A percentile compares a stretch with the other conserved stretches of the same genome.
phyloP scores from a whole-genome alignment of 2,113 vertebrate species.

The Boulengeromyrus knoepffleri region DNA sequence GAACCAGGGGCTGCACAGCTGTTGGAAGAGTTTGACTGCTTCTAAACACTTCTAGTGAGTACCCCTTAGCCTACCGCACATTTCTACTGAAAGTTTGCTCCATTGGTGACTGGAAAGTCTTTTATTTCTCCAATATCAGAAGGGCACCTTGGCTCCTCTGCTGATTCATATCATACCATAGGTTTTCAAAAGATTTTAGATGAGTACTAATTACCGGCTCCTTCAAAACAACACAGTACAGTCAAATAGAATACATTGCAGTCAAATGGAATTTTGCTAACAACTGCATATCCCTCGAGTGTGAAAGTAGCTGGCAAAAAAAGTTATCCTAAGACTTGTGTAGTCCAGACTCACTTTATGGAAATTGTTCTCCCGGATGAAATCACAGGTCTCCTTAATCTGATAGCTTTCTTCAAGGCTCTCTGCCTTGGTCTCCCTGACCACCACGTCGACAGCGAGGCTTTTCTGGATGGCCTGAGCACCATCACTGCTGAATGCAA shows the following conservation, averaged over 20 bases:
- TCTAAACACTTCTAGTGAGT: background rate
- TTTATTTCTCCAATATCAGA: background rate
- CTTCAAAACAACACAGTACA: background rate
- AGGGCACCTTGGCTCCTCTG: background rate
- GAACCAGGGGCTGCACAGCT: background rate
- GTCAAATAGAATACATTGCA: background rate
- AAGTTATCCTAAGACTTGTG: background rate
- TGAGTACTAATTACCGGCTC: background rate
- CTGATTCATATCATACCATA: background rate
- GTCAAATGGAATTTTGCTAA: background rate
- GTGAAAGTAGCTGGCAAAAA: background rate
- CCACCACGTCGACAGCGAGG: background rate
- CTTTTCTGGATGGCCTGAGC: background rate
- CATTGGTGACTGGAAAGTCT: background rate
- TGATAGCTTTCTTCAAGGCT: constrained; percentile 49
- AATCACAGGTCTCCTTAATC: constrained; percentile 52
- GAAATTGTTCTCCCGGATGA: constrained; percentile 47
- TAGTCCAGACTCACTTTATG: constrained; percentile 41
- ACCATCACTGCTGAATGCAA: background rate
- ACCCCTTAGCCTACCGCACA: background rate
- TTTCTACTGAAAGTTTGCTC: background rate
- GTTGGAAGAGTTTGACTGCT: background rate
- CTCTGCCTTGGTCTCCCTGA: background rate
- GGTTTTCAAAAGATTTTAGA: background rate
- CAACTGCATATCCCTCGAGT: background rate